Conservation (phyloP, 2,888 invertebrate genomes). For the Shargacucullia verbasci region DNA sequence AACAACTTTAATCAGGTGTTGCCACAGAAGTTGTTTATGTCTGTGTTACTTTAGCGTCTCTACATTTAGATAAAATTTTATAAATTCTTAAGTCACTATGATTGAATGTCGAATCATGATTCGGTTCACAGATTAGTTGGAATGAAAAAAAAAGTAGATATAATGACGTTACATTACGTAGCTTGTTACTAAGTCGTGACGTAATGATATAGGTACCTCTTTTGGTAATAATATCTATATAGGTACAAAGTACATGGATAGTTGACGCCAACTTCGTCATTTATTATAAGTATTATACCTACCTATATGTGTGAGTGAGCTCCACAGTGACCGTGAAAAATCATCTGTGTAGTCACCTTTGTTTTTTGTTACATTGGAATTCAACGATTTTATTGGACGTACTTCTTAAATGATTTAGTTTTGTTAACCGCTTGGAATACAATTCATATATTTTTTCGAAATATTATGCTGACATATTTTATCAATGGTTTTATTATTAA, state of each 20-base stretch:
- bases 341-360: conserved; percentile 40
- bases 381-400: conserved; percentile 18
- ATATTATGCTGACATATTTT: too few species aligned
- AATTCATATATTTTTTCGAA: too few species aligned
- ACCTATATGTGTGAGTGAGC: conserved; percentile 25
- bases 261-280: conserved; percentile 22
- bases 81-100: background rate
- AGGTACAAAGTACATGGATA: conserved; percentile 25
- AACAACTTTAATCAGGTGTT: too few species aligned
- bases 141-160: conserved; percentile 17
- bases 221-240: conserved; percentile 40
- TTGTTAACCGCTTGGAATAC: conserved; percentile 3
- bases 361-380: conserved; percentile 40
- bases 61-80: background rate
- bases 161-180: conserved; percentile 39
- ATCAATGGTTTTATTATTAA: too few species aligned
- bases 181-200: conserved; percentile 32
- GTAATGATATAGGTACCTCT: conserved; percentile 45
- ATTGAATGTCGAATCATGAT: conserved; percentile 20
- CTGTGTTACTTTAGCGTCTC: too few species aligned
- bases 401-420: conserved; percentile 18
- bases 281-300: too few species aligned
- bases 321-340: conserved; percentile 50
- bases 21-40: too few species aligned
- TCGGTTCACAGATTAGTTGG: conserved; percentile 14